These are phyloP conservation scores for Nothoprocta pentlandii DNA, from an alignment of 2,113 vertebrate species.

Conservation along the genomic window DNA sequence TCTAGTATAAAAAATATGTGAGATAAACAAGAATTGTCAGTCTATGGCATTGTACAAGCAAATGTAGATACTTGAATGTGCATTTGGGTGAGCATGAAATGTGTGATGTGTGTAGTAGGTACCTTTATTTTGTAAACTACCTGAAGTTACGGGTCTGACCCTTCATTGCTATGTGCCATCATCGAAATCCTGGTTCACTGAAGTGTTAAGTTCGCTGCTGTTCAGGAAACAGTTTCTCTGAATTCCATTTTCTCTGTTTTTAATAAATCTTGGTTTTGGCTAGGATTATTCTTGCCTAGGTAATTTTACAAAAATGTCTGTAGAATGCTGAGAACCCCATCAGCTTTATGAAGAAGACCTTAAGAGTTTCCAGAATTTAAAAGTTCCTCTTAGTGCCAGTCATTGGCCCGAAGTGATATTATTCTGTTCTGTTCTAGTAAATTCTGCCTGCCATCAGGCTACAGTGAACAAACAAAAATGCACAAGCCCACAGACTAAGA, in stretches of 20 bases:
- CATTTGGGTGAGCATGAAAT: background rate
- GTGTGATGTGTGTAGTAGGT: background rate
- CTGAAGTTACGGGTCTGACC: background rate
- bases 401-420: background rate
- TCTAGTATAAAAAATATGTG: background rate
- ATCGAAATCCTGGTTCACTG: background rate
- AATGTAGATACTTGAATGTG: background rate
- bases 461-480: background rate
- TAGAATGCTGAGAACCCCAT: constrained; percentile 31
- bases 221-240: constrained; percentile 49
- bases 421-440: constrained; percentile 3
- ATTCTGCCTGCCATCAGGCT: background rate
- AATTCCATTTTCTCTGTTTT: constrained; percentile 54
- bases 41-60: background rate
- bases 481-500: background rate
- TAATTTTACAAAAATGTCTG: constrained; percentile 58
- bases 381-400: background rate
- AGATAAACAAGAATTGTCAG: background rate
- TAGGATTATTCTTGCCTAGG: constrained; percentile 30
- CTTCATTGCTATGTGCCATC: background rate
- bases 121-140: background rate
- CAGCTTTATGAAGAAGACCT: constrained; percentile 37
- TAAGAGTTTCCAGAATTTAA: constrained; percentile 41
- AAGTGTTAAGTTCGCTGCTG: constrained; percentile 46
- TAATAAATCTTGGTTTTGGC: constrained; percentile 64